These are phyloP conservation scores for Chrysotoxum bicinctum DNA, from an alignment of 2,888 invertebrate species.

Conservation along the genomic window DNA sequence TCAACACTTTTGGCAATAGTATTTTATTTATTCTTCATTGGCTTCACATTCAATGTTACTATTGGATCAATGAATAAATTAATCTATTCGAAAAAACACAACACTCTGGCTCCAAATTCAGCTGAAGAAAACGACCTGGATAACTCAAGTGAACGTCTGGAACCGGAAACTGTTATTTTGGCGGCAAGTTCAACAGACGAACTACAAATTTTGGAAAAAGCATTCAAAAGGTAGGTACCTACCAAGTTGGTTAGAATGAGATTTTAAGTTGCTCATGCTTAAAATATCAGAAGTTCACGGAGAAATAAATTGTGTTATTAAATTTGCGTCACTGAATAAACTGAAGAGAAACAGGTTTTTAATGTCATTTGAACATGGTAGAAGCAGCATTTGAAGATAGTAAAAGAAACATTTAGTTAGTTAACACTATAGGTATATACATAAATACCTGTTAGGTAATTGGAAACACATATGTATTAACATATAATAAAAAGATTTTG, in stretches of 20 bases:
- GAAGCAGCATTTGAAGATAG: not conserved
- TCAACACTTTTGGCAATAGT: slow-evolving; percentile 83
- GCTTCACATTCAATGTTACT: slow-evolving; percentile 83
- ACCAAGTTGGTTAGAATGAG: not conserved
- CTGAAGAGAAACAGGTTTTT: not conserved
- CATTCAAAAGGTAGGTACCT: slow-evolving; percentile 82
- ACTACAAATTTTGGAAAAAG: slow-evolving; percentile 81
- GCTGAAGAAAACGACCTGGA: slow-evolving; percentile 28
- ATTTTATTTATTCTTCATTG: slow-evolving; percentile 83
- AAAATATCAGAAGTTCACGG: not conserved
- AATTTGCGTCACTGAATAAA: not conserved
- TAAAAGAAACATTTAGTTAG: not conserved
- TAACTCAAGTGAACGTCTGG: slow-evolving; percentile 41
- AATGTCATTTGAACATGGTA: not conserved
- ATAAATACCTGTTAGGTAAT: not conserved
- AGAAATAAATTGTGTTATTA: not conserved
- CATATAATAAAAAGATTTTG: too few relatives aligned
- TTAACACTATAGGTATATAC: not conserved
- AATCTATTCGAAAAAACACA: slow-evolving; percentile 53
- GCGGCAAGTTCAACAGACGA: slow-evolving; percentile 82
- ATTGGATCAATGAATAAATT: slow-evolving; percentile 74
- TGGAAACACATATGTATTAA: too few relatives aligned
- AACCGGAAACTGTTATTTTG: slow-evolving; percentile 83
- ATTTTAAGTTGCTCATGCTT: not conserved
- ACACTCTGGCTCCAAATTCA: slow-evolving; percentile 8